These are phyloP conservation scores for Physocephala rufipes DNA, from an alignment of 2,888 invertebrate genomes.

Conservation along the genomic window DNA sequence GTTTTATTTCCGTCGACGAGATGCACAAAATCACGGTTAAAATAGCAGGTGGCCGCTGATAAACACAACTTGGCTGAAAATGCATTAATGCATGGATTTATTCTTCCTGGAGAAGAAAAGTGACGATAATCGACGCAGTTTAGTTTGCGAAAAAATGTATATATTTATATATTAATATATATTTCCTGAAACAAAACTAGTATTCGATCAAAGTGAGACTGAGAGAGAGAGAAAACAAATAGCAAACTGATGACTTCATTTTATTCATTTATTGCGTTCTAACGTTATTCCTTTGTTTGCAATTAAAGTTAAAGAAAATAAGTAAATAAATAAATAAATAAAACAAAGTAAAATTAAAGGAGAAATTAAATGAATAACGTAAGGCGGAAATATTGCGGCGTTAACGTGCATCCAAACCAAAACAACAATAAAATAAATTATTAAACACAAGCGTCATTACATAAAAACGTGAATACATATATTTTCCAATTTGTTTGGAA, in stretches of 20 bases:
- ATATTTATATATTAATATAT: background rate
- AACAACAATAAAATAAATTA: too few species aligned
- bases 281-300: background rate
- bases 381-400: too few species aligned
- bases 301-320: background rate
- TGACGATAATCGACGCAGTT: background rate
- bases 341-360: too few species aligned
- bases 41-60: background rate
- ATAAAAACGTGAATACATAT: too few species aligned
- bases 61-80: background rate
- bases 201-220: background rate
- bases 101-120: background rate
- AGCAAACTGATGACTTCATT: slow-evolving; percentile 6
- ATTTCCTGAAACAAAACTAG: background rate
- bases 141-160: slow-evolving; percentile 4
- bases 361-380: too few species aligned
- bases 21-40: background rate
- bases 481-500: too few species aligned
- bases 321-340: too few species aligned
- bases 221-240: slow-evolving; percentile 2
- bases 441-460: too few species aligned
- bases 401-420: too few species aligned
- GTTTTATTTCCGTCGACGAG: background rate
- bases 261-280: background rate
- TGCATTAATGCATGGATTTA: background rate